Conservation (phyloP, 2,113 vertebrate species). For the Ivindomyrus marchei region DNA sequence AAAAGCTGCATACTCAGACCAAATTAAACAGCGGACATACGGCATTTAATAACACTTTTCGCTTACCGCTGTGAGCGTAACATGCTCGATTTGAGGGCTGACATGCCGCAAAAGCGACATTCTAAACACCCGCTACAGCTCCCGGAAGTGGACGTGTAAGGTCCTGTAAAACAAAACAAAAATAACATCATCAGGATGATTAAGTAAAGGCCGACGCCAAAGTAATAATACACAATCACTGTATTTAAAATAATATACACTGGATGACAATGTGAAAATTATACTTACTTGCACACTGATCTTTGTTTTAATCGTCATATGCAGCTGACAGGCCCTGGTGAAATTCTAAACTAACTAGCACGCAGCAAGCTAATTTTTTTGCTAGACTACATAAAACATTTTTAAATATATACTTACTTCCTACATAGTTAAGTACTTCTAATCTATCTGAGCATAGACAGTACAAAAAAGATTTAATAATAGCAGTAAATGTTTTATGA, state of each 20-base stretch:
- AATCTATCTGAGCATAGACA: neutral
- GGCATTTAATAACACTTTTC: neutral
- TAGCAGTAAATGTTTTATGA: neutral
- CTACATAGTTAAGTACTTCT: neutral
- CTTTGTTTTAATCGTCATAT: neutral
- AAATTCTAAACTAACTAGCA: neutral
- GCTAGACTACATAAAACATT: neutral
- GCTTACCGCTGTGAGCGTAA: neutral
- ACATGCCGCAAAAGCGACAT: neutral
- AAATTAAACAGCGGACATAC: neutral
- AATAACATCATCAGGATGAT: neutral
- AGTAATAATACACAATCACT: too few relatives aligned
- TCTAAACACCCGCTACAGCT: constrained; percentile 14
- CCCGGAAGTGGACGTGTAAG: neutral
- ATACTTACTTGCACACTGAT: neutral
- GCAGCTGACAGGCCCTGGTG: neutral
- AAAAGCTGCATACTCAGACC: neutral
- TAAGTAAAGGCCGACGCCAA: neutral
- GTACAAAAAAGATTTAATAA: neutral
- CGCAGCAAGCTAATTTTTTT: neutral
- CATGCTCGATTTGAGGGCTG: neutral
- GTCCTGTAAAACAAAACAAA: neutral
- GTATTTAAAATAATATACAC: neutral
- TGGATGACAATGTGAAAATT: neutral
- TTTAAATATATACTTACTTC: neutral